These are phyloP conservation scores for Sardina pilchardus DNA, from an alignment of 2,113 vertebrate species.

Conservation along the genomic window DNA sequence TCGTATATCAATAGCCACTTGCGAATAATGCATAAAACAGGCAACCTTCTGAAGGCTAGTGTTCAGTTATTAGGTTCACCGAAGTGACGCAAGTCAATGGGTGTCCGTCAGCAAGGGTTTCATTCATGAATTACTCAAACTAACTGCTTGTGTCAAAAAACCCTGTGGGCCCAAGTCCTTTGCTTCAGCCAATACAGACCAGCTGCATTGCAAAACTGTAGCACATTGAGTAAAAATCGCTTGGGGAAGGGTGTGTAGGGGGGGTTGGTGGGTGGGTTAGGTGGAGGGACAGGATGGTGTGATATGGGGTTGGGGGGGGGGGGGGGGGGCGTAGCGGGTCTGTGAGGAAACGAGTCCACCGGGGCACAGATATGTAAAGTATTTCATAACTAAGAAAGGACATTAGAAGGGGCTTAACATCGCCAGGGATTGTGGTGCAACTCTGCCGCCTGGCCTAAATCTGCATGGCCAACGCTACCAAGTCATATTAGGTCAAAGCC, in stretches of 20 bases:
- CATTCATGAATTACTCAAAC: neutral
- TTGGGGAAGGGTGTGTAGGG: neutral
- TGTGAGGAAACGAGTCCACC: neutral
- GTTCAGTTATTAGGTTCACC: neutral
- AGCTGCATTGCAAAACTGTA: neutral
- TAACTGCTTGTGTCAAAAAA: neutral
- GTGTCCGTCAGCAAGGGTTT: neutral
- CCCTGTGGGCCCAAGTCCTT: neutral
- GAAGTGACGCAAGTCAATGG: neutral
- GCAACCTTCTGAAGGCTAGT: neutral
- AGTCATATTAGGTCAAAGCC: conserved; percentile 50
- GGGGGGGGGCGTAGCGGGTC: neutral
- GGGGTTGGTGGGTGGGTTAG: neutral
- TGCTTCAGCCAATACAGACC: neutral
- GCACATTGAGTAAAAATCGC: neutral
- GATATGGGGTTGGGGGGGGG: neutral
- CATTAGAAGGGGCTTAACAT: neutral
- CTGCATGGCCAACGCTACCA: conserved; percentile 7
- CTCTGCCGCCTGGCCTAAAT: conserved; percentile 1
- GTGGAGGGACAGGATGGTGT: neutral
- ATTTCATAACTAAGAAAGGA: neutral
- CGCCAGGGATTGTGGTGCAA: neutral
- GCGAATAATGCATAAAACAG: neutral
- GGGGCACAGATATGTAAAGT: neutral
- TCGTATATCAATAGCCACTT: neutral